phyloP scores from a whole-genome alignment of 2,888 invertebrate genomes.

The Sarcophaga subvicina region DNA sequence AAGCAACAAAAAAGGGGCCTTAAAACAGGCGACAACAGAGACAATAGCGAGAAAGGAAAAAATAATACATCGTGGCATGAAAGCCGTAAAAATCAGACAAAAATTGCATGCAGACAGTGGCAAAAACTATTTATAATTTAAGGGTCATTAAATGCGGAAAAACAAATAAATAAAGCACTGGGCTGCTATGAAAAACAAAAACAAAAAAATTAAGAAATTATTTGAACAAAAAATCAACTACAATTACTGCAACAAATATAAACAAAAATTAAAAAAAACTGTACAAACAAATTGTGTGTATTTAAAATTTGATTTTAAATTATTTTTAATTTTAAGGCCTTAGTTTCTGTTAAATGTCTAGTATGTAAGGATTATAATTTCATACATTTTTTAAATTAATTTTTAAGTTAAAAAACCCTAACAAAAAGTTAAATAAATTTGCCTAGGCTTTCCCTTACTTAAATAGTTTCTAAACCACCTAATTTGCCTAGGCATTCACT shows the following conservation, averaged over 20 bases:
- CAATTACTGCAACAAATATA: background rate
- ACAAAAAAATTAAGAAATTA: background rate
- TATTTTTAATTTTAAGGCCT: too few relatives aligned
- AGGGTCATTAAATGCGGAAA: constrained; percentile 56
- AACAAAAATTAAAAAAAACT: background rate
- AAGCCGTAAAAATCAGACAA: constrained; percentile 19
- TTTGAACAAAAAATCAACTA: too few relatives aligned
- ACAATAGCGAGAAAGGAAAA: background rate
- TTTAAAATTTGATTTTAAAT: too few relatives aligned
- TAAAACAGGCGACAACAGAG: background rate
- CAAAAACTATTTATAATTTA: constrained; percentile 57
- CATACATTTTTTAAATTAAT: too few relatives aligned
- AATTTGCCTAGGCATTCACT: too few relatives aligned
- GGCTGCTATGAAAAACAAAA: background rate
- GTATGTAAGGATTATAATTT: too few relatives aligned
- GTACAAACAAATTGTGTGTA: background rate
- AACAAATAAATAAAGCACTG: background rate
- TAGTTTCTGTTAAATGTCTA: too few relatives aligned
- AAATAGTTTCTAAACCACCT: too few relatives aligned
- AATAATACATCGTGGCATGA: background rate
- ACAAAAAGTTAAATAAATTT: too few relatives aligned
- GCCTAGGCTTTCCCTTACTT: too few relatives aligned
- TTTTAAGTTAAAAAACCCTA: too few relatives aligned
- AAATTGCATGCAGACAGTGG: constrained; percentile 56
- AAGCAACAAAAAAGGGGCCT: background rate